phyloP scores from a whole-genome alignment of 1,140 invertebrate genomes.

The Microplitis demolitor region DNA sequence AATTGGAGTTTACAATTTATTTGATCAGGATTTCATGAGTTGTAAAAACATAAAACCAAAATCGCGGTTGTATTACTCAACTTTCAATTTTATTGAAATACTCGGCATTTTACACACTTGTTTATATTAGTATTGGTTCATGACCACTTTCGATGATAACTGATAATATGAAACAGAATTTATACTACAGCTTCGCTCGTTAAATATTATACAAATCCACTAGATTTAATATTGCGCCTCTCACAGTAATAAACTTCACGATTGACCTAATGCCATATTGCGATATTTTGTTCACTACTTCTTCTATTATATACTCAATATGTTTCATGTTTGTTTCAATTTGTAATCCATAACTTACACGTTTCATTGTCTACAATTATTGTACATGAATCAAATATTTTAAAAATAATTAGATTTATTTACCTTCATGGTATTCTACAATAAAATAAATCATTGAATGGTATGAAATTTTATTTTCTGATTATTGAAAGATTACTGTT shows the following conservation, averaged over 20 bases:
- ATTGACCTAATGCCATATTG: constrained; percentile 19
- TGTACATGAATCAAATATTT: too few relatives aligned
- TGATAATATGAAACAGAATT: not conserved
- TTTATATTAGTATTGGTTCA: not conserved
- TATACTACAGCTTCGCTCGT: not conserved
- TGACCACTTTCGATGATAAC: not conserved
- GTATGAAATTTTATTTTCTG: too few relatives aligned
- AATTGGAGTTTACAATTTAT: too few relatives aligned
- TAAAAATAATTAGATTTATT: not conserved
- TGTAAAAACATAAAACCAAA: too few relatives aligned
- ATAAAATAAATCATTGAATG: too few relatives aligned
- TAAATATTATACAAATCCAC: not conserved
- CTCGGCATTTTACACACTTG: not conserved
- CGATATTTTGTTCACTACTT: not conserved
- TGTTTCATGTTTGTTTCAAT: not conserved
- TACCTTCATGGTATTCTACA: not conserved
- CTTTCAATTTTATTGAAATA: not conserved
- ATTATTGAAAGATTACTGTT: too few relatives aligned
- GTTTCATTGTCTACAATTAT: too few relatives aligned
- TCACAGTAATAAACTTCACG: constrained; percentile 11
- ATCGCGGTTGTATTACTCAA: too few relatives aligned
- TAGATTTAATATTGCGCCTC: not conserved
- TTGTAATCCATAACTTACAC: not conserved
- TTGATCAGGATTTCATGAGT: too few relatives aligned
- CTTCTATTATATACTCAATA: not conserved